A percentile compares a stretch with the other conserved stretches of the same genome.
Evolutionary conservation across 2,888 invertebrate genomes (phyloP).

Genomic region (Disparrhopalites patrizii): DNA sequence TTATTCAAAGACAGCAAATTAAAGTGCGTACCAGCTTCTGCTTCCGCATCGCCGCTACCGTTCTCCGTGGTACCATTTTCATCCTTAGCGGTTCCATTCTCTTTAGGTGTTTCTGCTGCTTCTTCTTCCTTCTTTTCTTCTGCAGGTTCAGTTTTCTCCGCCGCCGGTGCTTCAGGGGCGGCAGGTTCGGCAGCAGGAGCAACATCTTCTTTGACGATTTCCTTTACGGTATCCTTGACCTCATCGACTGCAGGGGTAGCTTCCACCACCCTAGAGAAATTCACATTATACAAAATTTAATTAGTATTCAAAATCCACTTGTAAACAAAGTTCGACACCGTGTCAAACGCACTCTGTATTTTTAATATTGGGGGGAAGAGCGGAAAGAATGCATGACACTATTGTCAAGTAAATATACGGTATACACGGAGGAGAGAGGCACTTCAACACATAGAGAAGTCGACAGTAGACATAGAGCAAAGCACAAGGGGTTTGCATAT

Average conservation of each 20-base stretch:
- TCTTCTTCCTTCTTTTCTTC: conserved; percentile 32
- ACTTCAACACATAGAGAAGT: too few species aligned
- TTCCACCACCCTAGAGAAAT: conserved; percentile 23
- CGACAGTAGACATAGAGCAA: too few species aligned
- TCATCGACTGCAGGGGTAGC: conserved; percentile 23
- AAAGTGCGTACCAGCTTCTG: conserved; percentile 12
- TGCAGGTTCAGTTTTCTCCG: conserved; percentile 30
- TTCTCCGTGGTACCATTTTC: conserved; percentile 20
- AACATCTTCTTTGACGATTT: conserved; percentile 14
- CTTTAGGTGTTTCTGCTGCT: conserved; percentile 21
- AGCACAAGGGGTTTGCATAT: too few species aligned
- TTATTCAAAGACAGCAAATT: too few species aligned
- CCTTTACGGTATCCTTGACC: conserved; percentile 22
- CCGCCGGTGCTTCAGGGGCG: conserved; percentile 31
- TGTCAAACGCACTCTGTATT: too few species aligned
- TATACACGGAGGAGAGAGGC: too few species aligned
- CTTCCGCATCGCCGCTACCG: conserved; percentile 10
- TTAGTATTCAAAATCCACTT: too few species aligned
- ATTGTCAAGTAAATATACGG: too few species aligned
- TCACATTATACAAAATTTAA: background rate
- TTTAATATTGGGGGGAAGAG: too few species aligned
- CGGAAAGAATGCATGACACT: too few species aligned
- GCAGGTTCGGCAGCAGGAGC: background rate
- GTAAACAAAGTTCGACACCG: too few species aligned
- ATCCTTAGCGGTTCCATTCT: conserved; percentile 33